These are phyloP conservation scores for Bursaphelenchus okinawaensis DNA, from an alignment of 2,888 invertebrate genomes.

Conservation along the genomic window DNA sequence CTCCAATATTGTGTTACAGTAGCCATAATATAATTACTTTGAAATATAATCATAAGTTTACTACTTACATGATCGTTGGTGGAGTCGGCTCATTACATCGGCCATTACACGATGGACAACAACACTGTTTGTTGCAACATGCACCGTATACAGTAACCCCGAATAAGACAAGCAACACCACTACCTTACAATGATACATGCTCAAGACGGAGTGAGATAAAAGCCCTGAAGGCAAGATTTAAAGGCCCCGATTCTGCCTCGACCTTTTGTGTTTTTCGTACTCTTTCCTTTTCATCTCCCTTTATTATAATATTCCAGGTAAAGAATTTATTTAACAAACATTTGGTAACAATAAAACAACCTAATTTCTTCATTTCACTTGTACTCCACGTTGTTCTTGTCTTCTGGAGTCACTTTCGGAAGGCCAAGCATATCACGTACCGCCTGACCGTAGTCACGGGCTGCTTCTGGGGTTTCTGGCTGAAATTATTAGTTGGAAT, in stretches of 20 bases:
- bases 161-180: background rate
- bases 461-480: constrained; percentile 22
- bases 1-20: too few relatives aligned
- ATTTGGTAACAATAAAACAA: background rate
- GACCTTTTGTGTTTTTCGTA: background rate
- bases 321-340: background rate
- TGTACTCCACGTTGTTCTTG: background rate
- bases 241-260: background rate
- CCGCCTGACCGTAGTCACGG: constrained; percentile 15
- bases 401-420: constrained; percentile 4
- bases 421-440: constrained; percentile 22
- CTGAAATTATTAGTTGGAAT: background rate
- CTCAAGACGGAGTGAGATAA: background rate
- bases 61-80: too few relatives aligned
- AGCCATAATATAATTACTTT: too few relatives aligned
- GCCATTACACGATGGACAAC: background rate
- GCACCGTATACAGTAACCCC: background rate
- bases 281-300: background rate
- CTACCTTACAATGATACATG: background rate
- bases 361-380: background rate
- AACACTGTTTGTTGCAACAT: background rate
- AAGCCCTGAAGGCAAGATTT: background rate
- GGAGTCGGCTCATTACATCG: background rate
- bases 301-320: too few relatives aligned
- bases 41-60: too few relatives aligned